Percentiles rank a stretch among this genome's conserved stretches.
phyloP scores from a whole-genome alignment of 2,797 vertebrate genomes.

The Falco biarmicus region DNA sequence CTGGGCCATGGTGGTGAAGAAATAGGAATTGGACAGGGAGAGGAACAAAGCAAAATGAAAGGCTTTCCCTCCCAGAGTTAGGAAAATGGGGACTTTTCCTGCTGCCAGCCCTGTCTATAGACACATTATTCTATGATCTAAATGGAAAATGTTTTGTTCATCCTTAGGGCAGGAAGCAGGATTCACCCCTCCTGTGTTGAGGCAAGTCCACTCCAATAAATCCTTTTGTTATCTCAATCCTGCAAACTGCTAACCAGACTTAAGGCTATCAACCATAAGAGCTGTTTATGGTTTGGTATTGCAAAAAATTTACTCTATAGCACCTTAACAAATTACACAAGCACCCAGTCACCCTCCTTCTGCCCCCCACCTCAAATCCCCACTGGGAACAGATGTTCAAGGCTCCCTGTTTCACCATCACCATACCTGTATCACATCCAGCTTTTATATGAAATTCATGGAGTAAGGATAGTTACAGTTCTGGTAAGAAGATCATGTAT shows the following conservation, averaged over 20 bases:
- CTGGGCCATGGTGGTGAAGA: background rate
- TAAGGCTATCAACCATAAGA: background rate
- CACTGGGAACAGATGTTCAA: background rate
- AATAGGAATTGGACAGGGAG: background rate
- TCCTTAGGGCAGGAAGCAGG: background rate
- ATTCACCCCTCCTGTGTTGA: background rate
- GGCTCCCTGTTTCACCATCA: background rate
- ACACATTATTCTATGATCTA: background rate
- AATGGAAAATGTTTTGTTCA: background rate
- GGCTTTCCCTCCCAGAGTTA: background rate
- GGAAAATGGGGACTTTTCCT: background rate
- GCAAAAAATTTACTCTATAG: background rate
- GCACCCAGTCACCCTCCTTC: background rate
- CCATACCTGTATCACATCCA: background rate
- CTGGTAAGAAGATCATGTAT: background rate
- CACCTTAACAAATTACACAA: background rate
- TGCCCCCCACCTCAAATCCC: background rate
- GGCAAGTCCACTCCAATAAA: background rate
- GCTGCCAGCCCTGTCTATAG: background rate
- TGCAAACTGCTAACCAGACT: background rate
- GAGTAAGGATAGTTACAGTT: background rate
- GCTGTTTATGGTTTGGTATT: background rate
- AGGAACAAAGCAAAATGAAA: background rate
- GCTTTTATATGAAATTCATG: background rate
- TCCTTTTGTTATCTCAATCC: background rate